Base-by-base conservation (phyloP, 2,113 vertebrate species). In the Labeo catla region DNA sequence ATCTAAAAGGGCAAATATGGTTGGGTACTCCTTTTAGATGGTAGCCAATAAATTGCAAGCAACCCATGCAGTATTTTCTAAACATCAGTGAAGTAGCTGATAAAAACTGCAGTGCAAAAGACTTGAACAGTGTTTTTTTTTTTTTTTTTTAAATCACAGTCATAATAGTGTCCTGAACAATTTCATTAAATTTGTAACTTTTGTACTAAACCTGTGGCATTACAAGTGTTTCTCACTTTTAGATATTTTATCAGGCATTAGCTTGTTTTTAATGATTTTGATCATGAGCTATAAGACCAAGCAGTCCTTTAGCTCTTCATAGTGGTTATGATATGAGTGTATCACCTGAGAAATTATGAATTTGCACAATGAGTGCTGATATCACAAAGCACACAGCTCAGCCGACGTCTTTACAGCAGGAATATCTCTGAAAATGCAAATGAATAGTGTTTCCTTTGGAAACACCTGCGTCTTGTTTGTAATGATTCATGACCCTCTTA, bases 191-290 rank as follows among this genome's bases (percentile, higher is more conserved):
- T 23, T 4, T 45, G 11, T 45, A 78, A 57, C 49, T 78, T 78
- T 57, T 16, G 43, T 81, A 65, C 59, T 45, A 63, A 16, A 65
- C 39, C 11, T 65, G 45, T 65, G 79, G 79, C 79, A 81, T 81
- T 81, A 81, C 13, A 45, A 28, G 78, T n/a, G 4, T 65, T 65
- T 47, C 6, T 65, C 43, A 43, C 54, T n/a, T 80, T 63, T 80
- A 59, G 52, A 61, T 36, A 19, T 28, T 81, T 81, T 49, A 16
- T 78, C 16, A 59, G 52, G 77, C 57, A 63, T 63, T 47, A 49
- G 43, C 43, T 81, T 81, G 36, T 63, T 61, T 43, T 61, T 80
- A 43, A 80, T 45, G 1, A 61, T 23, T 80, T 61, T 23, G 36
- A 45, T 80, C 19, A 23, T 4, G 11, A 34, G 49, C 19, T 34